Base-by-base conservation (phyloP, 2,888 invertebrate species). In the Eristalinus sepulchralis region DNA sequence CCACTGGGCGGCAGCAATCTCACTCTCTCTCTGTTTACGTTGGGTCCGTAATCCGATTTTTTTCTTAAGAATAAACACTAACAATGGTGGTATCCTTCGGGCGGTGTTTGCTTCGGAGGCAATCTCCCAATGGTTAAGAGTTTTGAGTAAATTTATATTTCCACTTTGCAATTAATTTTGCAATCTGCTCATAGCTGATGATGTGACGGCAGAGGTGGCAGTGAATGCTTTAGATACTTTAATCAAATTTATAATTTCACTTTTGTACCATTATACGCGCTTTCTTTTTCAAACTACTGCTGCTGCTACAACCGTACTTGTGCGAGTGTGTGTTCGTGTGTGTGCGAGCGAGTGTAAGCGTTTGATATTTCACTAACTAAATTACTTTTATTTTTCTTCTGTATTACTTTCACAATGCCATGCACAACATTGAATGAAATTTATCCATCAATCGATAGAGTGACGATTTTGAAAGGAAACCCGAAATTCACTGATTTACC, bases 261-360 rank as follows among this genome's bases (percentile, higher is more conserved):
- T 89, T 86, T 89, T 88, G 89, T 86, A 86, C 88, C 84, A 88
- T 88, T 88, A 87, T 83, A 81, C 85, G 22, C 63, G 60, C 36
- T 57, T 70, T 73, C 81, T 81, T 84, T 83, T 84, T 83, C n/a
- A 72, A 60, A 71, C 70, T 27, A 71, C 70, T 27, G 27, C 27
- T 66, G 76, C 39, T 63, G 62, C 71, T 71, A 59, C 77, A 75
- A 82, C 76, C 71, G 78, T 86, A 82, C 85, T 78, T 81, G 82
- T 79, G 60, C 47, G 36, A 47, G 39, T 63, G 24, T 68, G 8
- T 68, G 17, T 20, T 55, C 36, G 22, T 68, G 17, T 20, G 39
- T 53, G 22, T 63, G 39, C 31, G 20, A 59, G 34, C 53, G 53
- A 76, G 53, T 72, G 80, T 84, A 60, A 75, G 77, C 72, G 78